These are phyloP conservation scores for Zelleria hepariella DNA, from an alignment of 2,888 invertebrate species.

Conservation along the genomic window DNA sequence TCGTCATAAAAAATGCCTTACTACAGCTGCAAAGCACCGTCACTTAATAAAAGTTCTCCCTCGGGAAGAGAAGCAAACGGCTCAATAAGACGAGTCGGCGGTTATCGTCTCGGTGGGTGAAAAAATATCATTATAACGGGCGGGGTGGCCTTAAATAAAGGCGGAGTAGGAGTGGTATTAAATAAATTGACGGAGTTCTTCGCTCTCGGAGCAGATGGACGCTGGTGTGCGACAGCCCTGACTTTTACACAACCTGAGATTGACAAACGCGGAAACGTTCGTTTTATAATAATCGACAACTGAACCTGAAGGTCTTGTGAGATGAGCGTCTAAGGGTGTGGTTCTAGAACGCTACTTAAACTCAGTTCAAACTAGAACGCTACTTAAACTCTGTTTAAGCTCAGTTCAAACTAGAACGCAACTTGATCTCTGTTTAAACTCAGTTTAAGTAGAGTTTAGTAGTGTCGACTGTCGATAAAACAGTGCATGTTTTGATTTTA, in stretches of 20 bases:
- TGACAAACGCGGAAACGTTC: background rate
- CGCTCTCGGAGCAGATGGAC: conserved; percentile 25
- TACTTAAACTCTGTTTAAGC: too few relatives aligned
- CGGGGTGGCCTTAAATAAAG: conserved; percentile 61
- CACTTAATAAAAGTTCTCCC: conserved; percentile 62
- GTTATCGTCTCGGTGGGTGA: conserved; percentile 47
- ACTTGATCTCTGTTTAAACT: too few relatives aligned
- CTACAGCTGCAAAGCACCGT: conserved; percentile 43
- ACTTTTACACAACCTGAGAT: too few relatives aligned
- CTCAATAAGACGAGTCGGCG: conserved; percentile 59
- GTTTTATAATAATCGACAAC: background rate
- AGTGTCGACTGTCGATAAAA: too few relatives aligned
- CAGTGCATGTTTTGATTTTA: too few relatives aligned
- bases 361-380: too few relatives aligned
- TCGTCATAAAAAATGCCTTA: conserved; percentile 7
- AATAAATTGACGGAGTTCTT: conserved; percentile 60
- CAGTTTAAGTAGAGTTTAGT: too few relatives aligned
- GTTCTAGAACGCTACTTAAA: too few relatives aligned
- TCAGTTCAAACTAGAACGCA: too few relatives aligned
- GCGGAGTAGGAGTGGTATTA: conserved; percentile 42
- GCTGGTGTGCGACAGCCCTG: background rate
- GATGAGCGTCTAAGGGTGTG: too few relatives aligned
- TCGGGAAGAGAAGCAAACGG: conserved; percentile 52
- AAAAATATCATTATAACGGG: conserved; percentile 56
- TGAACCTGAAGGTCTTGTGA: too few relatives aligned